Evolutionary conservation across 2,888 invertebrate genomes (phyloP).

Genomic region (Xestoiulus laeticollis): DNA sequence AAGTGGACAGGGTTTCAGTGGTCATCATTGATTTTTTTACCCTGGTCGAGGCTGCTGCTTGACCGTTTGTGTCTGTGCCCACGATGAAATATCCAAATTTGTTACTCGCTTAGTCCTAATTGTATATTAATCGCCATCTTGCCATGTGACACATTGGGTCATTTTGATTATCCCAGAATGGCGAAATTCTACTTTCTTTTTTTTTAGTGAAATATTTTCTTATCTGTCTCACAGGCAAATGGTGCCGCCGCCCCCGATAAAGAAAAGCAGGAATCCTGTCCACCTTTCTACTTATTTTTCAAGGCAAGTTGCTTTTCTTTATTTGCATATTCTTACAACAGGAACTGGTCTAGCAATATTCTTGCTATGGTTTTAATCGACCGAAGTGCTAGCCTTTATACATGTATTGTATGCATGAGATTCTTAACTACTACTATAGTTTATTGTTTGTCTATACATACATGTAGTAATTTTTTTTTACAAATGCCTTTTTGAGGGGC

Average conservation of each 20-base stretch:
- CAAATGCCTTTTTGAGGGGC: no score
- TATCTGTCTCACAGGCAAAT: slow-evolving; percentile 48
- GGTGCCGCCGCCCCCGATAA: slow-evolving; percentile 51
- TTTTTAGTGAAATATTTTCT: slow-evolving; percentile 47
- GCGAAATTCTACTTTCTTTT: slow-evolving; percentile 48
- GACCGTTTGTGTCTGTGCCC: background rate
- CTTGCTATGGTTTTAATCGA: background rate
- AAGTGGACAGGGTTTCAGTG: slow-evolving; percentile 38
- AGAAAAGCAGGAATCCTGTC: slow-evolving; percentile 53
- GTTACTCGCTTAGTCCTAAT: background rate
- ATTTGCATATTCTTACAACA: background rate
- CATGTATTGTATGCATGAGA: no score
- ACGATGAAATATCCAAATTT: background rate
- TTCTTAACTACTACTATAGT: no score
- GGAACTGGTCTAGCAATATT: background rate
- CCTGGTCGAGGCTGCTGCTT: background rate
- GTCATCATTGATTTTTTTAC: slow-evolving; percentile 40
- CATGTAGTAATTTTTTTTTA: no score
- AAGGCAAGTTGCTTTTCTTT: slow-evolving; percentile 51
- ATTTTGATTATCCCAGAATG: slow-evolving; percentile 41
- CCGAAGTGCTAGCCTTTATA: background rate
- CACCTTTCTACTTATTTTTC: slow-evolving; percentile 54
- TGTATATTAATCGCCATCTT: background rate
- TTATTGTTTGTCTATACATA: no score
- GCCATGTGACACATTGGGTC: slow-evolving; percentile 36